A percentile compares a stretch with the other conserved stretches of the same genome.
Conservation (phyloP, 1,140 invertebrate species). For the Hestina assimilis region DNA sequence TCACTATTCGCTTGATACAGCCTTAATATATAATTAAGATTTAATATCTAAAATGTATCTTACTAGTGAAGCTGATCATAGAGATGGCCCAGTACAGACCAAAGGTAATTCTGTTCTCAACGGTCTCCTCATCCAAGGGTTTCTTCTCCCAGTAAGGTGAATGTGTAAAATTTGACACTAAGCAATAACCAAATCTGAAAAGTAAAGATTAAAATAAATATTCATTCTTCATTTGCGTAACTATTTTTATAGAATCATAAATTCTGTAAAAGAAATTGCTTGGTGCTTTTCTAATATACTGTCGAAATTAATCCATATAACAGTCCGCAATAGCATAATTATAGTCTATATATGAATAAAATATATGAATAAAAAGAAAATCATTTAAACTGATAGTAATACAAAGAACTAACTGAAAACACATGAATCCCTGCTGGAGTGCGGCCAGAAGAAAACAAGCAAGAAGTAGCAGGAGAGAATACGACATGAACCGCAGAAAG, state of each 20-base stretch:
- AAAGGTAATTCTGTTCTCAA: slow-evolving; percentile 40
- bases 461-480: slow-evolving; percentile 46
- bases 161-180: slow-evolving; percentile 53
- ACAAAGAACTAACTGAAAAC: slow-evolving; percentile 52
- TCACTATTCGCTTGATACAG: too few species aligned
- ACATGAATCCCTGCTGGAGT: slow-evolving; percentile 59
- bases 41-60: slow-evolving; percentile 16
- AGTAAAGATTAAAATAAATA: too few species aligned
- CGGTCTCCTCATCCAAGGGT: slow-evolving; percentile 36
- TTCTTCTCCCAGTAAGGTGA: slow-evolving; percentile 42
- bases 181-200: slow-evolving; percentile 47
- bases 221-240: too few species aligned
- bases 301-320: too few species aligned
- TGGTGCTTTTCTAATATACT: too few species aligned
- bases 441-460: slow-evolving; percentile 54
- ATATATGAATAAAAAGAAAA: too few species aligned
- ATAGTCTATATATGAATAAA: too few species aligned
- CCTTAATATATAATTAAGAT: too few species aligned
- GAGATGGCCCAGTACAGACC: slow-evolving; percentile 59
- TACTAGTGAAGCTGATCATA: slow-evolving; percentile 56
- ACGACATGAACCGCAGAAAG: slow-evolving; percentile 49
- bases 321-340: too few species aligned
- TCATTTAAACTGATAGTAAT: too few species aligned
- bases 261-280: too few species aligned
- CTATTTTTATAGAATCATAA: too few species aligned